Evolutionary conservation across 2,113 vertebrate species (phyloP), one percentile per base, ranked within the genome.

Genomic region (Coreoperca whiteheadi): DNA sequence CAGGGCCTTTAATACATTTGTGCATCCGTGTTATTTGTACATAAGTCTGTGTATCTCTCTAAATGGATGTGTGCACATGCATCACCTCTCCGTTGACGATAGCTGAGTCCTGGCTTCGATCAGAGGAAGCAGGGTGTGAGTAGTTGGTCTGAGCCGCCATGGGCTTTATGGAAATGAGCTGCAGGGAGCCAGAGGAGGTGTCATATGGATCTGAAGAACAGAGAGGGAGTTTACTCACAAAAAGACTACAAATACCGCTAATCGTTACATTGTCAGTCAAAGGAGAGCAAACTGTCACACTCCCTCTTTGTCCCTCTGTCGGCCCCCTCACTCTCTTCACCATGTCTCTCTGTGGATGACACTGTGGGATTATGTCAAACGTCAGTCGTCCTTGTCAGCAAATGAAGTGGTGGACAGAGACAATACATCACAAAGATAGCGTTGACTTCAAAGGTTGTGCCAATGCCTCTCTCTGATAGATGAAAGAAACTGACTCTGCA

Each of bases 91-190:
- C 98, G 0, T 98, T 99, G 89, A 96, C 93, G 64, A 96, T 90
- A 3, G 96, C 95, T 0, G 97, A 96, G 67, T 99, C 97, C 86
- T 97, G 97, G 91, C 96, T 98, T 90, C 96, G 96, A n/a, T 98
- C 97, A 0, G 96, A 96, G 0, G 96, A 96, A 0, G 95, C 87
- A 14, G 96, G 96, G 0, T 97, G 97, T 9, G 95, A 96, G 91
- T 95, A 95, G 82, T 87, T 92, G 75, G 96, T 89, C 1, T 97
- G 96, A 0, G 97, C 94, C 1, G 91, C 91, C 73, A 96, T 91
- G 0, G 97, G 97, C 89, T 99, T 99, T 91, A 99, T 96, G 7
- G 97, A 96, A 8, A 99, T 96, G 46, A 99, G 97, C 92, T 99
- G 98, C 85, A 99, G 96, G 0, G 98, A 99, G 69, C 98, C 98